phyloP scores from a whole-genome alignment of 2,888 invertebrate species.

The Athrips mouffetella region DNA sequence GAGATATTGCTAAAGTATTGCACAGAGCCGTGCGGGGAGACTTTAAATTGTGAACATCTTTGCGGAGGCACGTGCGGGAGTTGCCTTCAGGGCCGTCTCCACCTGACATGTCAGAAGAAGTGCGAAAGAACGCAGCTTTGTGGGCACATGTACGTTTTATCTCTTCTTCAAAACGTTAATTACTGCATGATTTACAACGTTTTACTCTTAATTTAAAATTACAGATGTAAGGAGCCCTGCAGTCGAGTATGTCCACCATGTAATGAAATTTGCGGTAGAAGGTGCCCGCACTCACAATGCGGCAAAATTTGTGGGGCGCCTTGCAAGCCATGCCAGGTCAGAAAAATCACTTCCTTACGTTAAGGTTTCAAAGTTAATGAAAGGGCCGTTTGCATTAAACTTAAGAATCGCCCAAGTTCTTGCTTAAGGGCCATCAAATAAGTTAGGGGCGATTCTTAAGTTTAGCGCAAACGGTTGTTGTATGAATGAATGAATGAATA shows the following conservation, averaged over 20 bases:
- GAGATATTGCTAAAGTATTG: constrained; percentile 54
- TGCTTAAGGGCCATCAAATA: no score
- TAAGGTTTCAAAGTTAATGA: no score
- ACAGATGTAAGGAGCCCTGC: constrained; percentile 76
- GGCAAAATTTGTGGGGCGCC: constrained; percentile 65
- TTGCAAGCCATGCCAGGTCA: constrained; percentile 71
- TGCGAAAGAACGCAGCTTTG: constrained; percentile 80
- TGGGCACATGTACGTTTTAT: constrained; percentile 72
- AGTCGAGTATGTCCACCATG: constrained; percentile 79
- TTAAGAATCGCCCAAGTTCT: no score
- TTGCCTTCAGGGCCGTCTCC: constrained; percentile 80
- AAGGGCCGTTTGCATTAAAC: no score
- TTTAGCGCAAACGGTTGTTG: no score
- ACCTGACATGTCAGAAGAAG: constrained; percentile 71
- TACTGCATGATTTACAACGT: no score
- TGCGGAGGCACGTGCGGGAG: constrained; percentile 76
- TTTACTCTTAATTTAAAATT: neutral
- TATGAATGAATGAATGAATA: no score
- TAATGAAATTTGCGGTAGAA: constrained; percentile 58
- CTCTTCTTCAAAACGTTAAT: no score
- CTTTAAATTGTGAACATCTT: constrained; percentile 67
- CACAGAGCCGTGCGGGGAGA: constrained; percentile 52
- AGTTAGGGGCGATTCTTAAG: no score
- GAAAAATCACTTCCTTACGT: no score
- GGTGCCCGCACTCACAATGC: constrained; percentile 76